Base-by-base conservation (phyloP, 2,888 invertebrate species). In the Epicampocera succincta region DNA sequence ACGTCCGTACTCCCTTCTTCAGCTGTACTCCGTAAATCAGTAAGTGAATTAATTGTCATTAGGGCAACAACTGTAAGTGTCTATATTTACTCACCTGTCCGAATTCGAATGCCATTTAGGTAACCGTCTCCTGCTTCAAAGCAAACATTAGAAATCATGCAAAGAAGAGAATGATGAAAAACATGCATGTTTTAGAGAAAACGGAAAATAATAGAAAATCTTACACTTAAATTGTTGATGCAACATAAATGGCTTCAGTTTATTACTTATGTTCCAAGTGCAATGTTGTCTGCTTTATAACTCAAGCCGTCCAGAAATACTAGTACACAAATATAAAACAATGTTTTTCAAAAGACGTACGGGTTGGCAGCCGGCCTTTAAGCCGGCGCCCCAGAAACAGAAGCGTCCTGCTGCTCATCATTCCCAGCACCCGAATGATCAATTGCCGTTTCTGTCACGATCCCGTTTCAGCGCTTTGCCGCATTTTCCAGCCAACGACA, bases 381-480 rank as follows among this genome's bases (percentile, higher is more conserved):
- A 84, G 56, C 73, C 76, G 9, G 71, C 74, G 21, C 78, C 80
- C n/a, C 81, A 79, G 21, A 73, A 42, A n/a, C 19, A 44, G 42
- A 17, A 50, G 3, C 76, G 25, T 12, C 56, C 17, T 33, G 8
- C 33, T 8, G 4, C 46, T 19, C 65, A 21, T 13, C 60, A 21
- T 9, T 12, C 25, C 2, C 78, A 73, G 9, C 78, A 73, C 6
- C 80, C 50, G 21, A 87, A 88, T 77, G 90, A 90, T 77, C 90
- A 90, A 81, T 78, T 90, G 60, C 90, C 90, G 8, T 90, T 90
- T 83, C 80, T 90, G 21, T 84, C 89, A 21, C 87, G 90, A 21
- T 82, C 87, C 6, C 87, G 89, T 0, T 90, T 90, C 65, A 90
- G 90, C 80, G 90, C 90, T 19, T 84, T 90, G 80, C 90, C 90